Percentiles rank a stretch among this genome's conserved stretches.
phyloP scores from a whole-genome alignment of 2,888 invertebrate genomes.

The Phasia obesa region DNA sequence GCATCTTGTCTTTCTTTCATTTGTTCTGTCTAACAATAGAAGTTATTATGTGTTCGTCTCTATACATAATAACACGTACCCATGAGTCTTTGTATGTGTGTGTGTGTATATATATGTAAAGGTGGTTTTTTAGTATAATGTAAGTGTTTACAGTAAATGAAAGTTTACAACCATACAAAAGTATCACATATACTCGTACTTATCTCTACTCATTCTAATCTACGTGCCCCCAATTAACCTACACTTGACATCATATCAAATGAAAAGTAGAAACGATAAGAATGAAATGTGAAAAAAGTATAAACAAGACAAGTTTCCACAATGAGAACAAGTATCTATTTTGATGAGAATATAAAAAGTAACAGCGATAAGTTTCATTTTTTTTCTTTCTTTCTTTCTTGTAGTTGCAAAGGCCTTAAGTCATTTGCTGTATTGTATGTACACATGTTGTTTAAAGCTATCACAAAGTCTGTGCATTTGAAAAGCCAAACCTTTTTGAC shows the following conservation, averaged over 20 bases:
- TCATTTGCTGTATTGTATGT: background rate
- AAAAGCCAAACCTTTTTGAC: constrained; percentile 50
- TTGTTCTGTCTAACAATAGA: background rate
- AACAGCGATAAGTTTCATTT: constrained; percentile 4
- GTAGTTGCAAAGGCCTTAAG: constrained; percentile 1
- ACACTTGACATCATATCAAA: constrained; percentile 65
- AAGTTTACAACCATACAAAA: background rate
- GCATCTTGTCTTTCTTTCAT: background rate
- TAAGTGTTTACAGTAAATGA: constrained; percentile 33
- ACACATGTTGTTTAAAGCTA: background rate
- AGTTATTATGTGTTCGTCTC: background rate
- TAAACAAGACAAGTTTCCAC: constrained; percentile 51
- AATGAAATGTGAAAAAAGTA: constrained; percentile 33
- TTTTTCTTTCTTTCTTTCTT: background rate
- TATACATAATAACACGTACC: background rate
- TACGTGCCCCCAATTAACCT: constrained; percentile 66
- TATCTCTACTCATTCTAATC: background rate
- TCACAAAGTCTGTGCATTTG: background rate
- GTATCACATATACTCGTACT: background rate
- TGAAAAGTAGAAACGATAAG: constrained; percentile 14
- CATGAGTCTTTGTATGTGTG: too few species aligned
- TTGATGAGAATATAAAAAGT: constrained; percentile 22
- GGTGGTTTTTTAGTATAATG: constrained; percentile 10
- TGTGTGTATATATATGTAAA: background rate
- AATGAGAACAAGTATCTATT: constrained; percentile 16